These are phyloP conservation scores for Manis javanica DNA, from an alignment of 2,797 vertebrate genomes.

Conservation along the genomic window DNA sequence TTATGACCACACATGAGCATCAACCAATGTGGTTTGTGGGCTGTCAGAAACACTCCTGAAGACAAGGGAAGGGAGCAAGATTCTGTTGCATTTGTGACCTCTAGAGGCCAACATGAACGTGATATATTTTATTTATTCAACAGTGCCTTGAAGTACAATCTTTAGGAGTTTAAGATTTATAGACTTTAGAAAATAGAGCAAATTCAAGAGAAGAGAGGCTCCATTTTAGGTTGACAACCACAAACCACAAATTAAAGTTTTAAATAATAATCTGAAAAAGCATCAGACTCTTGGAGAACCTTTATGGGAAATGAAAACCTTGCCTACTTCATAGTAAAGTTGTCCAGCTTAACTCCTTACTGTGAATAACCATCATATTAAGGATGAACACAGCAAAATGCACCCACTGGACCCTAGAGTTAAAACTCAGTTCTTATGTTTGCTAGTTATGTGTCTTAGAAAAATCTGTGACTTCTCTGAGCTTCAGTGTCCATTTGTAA, in stretches of 20 bases:
- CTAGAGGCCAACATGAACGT: constrained; percentile 68
- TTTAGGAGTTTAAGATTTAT: constrained; percentile 66
- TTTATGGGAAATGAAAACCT: constrained; percentile 74
- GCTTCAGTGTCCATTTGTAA: neutral
- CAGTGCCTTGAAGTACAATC: neutral
- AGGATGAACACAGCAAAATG: neutral
- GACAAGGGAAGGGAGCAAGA: constrained; percentile 59
- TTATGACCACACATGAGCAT: constrained; percentile 69
- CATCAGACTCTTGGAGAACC: constrained; percentile 66
- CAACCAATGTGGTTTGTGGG: constrained; percentile 61
- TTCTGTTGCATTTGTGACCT: constrained; percentile 77
- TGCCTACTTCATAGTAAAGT: constrained; percentile 38
- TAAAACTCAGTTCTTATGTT: constrained; percentile 39
- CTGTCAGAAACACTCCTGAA: constrained; percentile 21
- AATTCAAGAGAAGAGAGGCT: constrained; percentile 59
- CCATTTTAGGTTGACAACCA: constrained; percentile 70
- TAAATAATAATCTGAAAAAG: constrained; percentile 72
- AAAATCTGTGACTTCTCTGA: constrained; percentile 8
- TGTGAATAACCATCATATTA: constrained; percentile 30
- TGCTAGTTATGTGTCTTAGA: neutral
- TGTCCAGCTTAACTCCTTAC: constrained; percentile 47
- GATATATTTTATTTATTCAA: constrained; percentile 72
- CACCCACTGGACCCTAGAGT: neutral
- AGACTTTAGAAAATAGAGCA: constrained; percentile 64
- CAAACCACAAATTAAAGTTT: constrained; percentile 76